Evolutionary conservation across 2,888 invertebrate genomes (phyloP), one percentile per base, ranked within the genome.

Genomic region (Drosophila picticornis): DNA sequence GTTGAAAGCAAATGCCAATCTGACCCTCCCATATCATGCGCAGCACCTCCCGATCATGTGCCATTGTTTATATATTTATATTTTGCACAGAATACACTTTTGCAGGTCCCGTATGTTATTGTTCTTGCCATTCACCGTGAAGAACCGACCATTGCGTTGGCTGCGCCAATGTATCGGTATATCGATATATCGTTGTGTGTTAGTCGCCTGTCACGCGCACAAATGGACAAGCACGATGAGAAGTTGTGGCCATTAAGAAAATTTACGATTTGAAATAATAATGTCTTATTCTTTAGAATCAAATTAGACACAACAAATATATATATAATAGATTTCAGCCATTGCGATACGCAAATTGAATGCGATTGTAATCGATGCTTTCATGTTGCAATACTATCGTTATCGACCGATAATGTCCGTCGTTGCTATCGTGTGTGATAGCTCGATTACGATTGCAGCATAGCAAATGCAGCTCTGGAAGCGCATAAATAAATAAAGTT

Each of bases 1-100:
- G 94, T 88, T 96, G 96, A 93, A 99, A 99, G 93, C 98, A 98
- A 65, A 99, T 96, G 0, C 99, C 99, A 57, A 99, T 94, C 93
- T 97, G 97, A 29, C 98, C 98, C 89, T 98, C 98, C 99, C 99
- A 99, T 85, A 99, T 96, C 94, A 98, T 98, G 69, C 99, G 95
- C 65, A 99, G 94, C 69, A 99, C 96, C 95, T 99, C 98, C 90
- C 98, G 95, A 93, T 99, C 99, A 91, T 98, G 97, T 77, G 98
- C 98, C 98, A 98, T 98, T 22, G 57, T 70, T 72, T 51, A 68
- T 51, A 74, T 75, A 58, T 72, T 63, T 59, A 60, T 77, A 53
- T 76, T 77, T 77, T 61, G 60, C 65, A 81, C 52, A 66, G 61
- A 63, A 55, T 40, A 60, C 56, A 51, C 56, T 61, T 52, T 64